phyloP scores from a whole-genome alignment of 2,797 vertebrate species.

The Erethizon dorsatum region DNA sequence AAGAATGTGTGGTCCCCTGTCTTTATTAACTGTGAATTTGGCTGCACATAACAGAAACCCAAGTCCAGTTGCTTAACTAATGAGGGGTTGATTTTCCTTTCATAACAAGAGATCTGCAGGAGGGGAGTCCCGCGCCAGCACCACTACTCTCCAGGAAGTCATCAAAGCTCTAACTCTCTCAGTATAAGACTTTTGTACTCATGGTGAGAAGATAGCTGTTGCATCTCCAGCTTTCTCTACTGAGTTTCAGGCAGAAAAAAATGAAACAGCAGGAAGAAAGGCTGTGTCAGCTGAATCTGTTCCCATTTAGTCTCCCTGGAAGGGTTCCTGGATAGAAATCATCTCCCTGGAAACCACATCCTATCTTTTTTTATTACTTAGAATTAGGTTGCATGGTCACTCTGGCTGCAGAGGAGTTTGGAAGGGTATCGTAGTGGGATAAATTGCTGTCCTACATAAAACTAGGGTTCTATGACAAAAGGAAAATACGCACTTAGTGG shows the following conservation, averaged over 20 bases:
- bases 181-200: neutral
- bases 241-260: neutral
- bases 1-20: neutral
- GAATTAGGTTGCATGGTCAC: neutral
- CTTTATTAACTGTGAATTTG: neutral
- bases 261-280: neutral
- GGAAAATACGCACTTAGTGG: neutral
- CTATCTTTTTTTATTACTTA: neutral
- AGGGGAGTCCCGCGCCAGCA: neutral
- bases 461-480: neutral
- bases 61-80: neutral
- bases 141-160: neutral
- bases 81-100: neutral
- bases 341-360: neutral
- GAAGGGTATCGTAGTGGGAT: neutral
- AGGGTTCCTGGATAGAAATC: neutral
- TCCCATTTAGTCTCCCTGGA: neutral
- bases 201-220: neutral
- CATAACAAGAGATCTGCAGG: neutral
- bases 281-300: neutral
- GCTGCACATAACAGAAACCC: neutral
- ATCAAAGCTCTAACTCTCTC: neutral
- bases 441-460: neutral
- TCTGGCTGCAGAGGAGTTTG: neutral
- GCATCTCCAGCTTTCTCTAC: neutral